Conservation (phyloP, 2,888 invertebrate species). For the Chalcis sispes region DNA sequence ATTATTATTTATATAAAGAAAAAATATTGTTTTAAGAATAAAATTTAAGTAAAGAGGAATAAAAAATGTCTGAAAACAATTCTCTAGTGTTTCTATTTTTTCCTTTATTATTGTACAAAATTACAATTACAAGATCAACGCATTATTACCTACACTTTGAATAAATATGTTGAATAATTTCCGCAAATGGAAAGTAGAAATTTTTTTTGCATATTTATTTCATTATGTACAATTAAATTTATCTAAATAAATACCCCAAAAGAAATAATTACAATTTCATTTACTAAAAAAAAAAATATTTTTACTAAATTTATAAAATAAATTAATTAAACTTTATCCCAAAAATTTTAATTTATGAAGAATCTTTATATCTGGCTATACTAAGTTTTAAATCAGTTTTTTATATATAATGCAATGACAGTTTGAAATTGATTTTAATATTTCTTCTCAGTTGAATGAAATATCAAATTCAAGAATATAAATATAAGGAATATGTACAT, state of each 20-base stretch:
- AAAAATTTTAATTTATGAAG: neutral
- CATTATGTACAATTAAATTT: constrained; percentile 54
- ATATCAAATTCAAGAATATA: constrained; percentile 39
- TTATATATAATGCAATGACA: constrained; percentile 26
- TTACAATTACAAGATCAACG: constrained; percentile 37
- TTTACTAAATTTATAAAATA: too few relatives aligned
- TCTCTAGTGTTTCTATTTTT: constrained; percentile 14
- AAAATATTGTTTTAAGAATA: constrained; percentile 1
- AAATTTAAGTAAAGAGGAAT: neutral
- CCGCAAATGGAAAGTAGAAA: constrained; percentile 47
- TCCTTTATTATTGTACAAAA: constrained; percentile 51
- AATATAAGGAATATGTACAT: constrained; percentile 45
- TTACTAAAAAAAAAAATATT: too few relatives aligned
- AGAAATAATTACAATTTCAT: constrained; percentile 44
- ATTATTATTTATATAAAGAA: too few relatives aligned
- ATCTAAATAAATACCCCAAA: constrained; percentile 40
- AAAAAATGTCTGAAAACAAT: neutral
- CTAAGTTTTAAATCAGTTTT: too few relatives aligned
- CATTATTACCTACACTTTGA: constrained; percentile 9
- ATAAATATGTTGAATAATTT: constrained; percentile 21
- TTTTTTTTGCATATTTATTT: constrained; percentile 33
- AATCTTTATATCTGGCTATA: neutral
- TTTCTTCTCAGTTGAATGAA: constrained; percentile 13
- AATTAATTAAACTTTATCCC: too few relatives aligned
- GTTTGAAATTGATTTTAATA: constrained; percentile 34